Evolutionary conservation across 2,113 vertebrate species (phyloP), one percentile per base, ranked within the genome.

Genomic region (Crotophaga sulcirostris): DNA sequence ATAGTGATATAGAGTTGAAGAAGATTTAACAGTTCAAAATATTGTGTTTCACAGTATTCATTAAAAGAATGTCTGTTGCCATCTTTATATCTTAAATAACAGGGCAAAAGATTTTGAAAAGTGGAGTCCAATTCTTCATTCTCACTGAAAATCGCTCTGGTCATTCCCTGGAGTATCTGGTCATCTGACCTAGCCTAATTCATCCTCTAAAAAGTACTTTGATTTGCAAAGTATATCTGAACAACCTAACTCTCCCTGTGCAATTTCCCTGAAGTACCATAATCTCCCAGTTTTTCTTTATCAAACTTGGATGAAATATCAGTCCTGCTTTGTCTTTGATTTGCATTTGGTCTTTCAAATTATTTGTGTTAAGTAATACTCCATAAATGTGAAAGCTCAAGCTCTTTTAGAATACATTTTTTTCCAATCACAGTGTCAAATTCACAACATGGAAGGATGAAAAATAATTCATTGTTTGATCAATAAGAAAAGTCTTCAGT

Each of bases 331-430:
- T 87, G 40, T 45, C 21, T 55, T 90, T 45, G 16, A 68, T 10
- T 56, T 51, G 4, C 25, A n/a, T 28, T 83, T 51, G 9, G 19
- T 42, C 21, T 76, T 77, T 11, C 19, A 80, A 66, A 56, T 3
- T 1, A 1, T 59, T 67, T 29, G 6, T 82, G 4, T 12, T 12
- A 75, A 82, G 36, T 59, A 55, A 4, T 29, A 12, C 3, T 75
- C 8, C 14, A 49, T 18, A 77, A 49, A 77, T 3, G 6, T 63
- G 28, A 77, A 77, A 7, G 7, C 0, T 15, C 47, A 77, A 7
- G 8, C 0, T 15, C 42, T 63, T 36, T 69, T 38, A 2, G 11
- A 72, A 36, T 18, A n/a, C 0, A 0, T 13, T 21, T 69, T 74
- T 64, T 42, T 51, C 12, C 12, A 51, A 5, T 23, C 11, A 28